Evolutionary conservation across 2,797 vertebrate genomes (phyloP).

Genomic region (Sardinella longiceps): DNA sequence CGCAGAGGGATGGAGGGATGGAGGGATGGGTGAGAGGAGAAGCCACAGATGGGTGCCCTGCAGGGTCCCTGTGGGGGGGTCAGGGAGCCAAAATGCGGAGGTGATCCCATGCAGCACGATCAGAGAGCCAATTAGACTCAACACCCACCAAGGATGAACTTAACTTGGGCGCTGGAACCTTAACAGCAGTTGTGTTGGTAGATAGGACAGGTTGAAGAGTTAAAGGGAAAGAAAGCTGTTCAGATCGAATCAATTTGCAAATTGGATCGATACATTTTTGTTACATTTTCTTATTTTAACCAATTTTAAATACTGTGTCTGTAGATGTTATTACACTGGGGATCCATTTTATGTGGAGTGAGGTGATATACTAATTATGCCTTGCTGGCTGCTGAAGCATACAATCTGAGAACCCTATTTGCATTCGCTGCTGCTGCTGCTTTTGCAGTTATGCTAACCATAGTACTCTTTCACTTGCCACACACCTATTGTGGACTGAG

Average conservation of each 20-base stretch:
- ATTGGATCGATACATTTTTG: neutral
- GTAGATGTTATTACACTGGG: neutral
- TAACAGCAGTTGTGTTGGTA: neutral
- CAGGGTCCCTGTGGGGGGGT: neutral
- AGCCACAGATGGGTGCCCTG: neutral
- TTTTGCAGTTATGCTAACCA: slow-evolving; percentile 11
- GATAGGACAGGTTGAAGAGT: neutral
- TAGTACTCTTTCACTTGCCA: neutral
- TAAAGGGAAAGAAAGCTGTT: neutral
- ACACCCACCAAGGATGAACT: neutral
- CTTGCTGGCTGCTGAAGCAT: neutral
- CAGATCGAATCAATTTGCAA: neutral
- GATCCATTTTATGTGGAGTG: neutral
- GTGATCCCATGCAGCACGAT: neutral
- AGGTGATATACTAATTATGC: neutral
- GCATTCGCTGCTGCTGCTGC: neutral
- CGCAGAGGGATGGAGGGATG: too few relatives aligned
- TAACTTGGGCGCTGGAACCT: too few relatives aligned
- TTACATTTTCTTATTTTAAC: too few relatives aligned
- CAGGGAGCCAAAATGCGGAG: neutral
- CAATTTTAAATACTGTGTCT: neutral
- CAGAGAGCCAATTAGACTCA: neutral
- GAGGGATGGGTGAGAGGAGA: neutral
- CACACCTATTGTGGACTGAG: slow-evolving; percentile 4
- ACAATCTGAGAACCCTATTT: neutral